Evolutionary conservation across 2,888 invertebrate species (phyloP), one percentile per base, ranked within the genome.

Genomic region (Drosophila limbata): DNA sequence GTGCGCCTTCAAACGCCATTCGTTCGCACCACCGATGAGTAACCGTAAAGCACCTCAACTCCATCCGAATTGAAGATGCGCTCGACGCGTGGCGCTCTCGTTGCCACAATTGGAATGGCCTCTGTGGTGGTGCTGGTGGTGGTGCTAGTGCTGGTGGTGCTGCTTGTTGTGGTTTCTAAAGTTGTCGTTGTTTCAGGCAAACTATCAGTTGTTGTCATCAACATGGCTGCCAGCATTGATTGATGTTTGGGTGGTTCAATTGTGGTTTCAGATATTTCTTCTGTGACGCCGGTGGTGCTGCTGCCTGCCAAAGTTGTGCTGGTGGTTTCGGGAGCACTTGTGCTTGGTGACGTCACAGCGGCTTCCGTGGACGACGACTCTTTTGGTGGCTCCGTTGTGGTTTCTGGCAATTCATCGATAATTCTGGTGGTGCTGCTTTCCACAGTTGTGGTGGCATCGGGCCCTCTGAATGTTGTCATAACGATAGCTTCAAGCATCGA

Each of bases 21-120:
- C 21, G 85, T 77, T 45, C 84, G 89, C 72, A 84, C 85, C 71
- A 91, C 91, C 53, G 81, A 85, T 44, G 91, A 91, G 73, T 91
- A 91, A 52, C 91, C 91, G 60, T 87, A 90, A 31, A 91, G 84
- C 37, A 91, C 88, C 66, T 91, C 91, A 3, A 91, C 91, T 40
- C 91, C 91, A 64, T 91, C 91, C 8, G 85, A 73, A 57, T 73
- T 91, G 39, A 91, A 85, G 64, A 85, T 76, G 51, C 91, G 90
- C 61, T 89, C 84, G 17, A 91, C 75, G 47, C 88, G 88, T 4
- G 89, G 76, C 5, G 63, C 75, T 13, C 83, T 73, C 31, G 76
- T 80, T 17, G 62, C 28, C 1, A 47, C 17, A 35, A 40, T 65
- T 63, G 5, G 73, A 37, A 57, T 37, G 13, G 45, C 45, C 61